Percentiles rank a stretch among this genome's conserved stretches.
Conservation (phyloP, 2,113 vertebrate genomes). For the Struthio camelus region DNA sequence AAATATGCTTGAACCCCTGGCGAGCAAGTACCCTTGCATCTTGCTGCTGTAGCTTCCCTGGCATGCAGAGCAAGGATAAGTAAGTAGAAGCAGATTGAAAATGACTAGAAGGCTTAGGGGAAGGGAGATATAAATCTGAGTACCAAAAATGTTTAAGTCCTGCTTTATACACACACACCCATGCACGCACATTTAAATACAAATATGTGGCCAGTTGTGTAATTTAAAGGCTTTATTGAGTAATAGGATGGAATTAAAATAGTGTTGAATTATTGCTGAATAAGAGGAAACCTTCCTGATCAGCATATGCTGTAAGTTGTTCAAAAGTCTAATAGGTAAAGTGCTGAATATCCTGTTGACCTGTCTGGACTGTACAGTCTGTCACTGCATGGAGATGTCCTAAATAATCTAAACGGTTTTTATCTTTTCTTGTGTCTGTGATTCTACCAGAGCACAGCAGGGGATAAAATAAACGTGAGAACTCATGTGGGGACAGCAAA, state of each 20-base stretch:
- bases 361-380: background rate
- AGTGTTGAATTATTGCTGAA: background rate
- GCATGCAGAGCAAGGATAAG: too few species aligned
- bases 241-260: background rate
- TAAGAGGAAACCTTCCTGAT: background rate
- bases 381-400: background rate
- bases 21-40: too few species aligned
- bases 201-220: background rate
- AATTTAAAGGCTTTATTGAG: background rate
- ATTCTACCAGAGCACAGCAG: background rate
- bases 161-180: too few species aligned
- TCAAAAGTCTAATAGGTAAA: background rate
- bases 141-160: too few species aligned
- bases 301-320: background rate
- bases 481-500: constrained; percentile 24
- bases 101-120: too few species aligned
- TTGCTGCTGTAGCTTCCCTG: too few species aligned
- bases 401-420: background rate
- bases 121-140: too few species aligned
- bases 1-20: too few species aligned
- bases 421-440: background rate
- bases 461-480: background rate
- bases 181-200: background rate
- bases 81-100: too few species aligned
- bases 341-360: background rate